phyloP scores from a whole-genome alignment of 2,888 invertebrate species.

The Parelbella ahira region DNA sequence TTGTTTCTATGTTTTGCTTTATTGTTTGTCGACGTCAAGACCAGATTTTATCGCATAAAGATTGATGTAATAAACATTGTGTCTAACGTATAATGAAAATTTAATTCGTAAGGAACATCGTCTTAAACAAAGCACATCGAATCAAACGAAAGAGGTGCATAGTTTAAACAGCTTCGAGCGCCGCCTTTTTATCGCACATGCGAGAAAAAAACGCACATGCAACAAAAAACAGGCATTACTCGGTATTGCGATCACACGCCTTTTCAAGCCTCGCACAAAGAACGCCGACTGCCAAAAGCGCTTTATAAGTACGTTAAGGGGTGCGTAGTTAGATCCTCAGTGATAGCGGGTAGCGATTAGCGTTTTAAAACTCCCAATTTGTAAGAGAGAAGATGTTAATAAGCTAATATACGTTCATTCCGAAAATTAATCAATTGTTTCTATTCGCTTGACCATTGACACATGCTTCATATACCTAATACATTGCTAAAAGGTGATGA shows the following conservation, averaged over 20 bases:
- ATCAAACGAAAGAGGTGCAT: conserved; percentile 28
- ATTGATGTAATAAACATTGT: conserved; percentile 17
- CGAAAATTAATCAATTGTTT: no score
- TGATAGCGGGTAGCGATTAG: conserved; percentile 34
- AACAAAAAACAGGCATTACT: conserved; percentile 58
- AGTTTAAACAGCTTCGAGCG: conserved; percentile 37
- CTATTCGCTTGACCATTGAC: no score
- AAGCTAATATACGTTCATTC: no score
- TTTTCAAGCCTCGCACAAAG: conserved; percentile 56
- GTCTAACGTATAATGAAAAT: no score
- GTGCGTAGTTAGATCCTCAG: conserved; percentile 32
- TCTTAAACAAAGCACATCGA: conserved; percentile 19
- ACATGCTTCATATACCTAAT: no score
- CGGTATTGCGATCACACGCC: conserved; percentile 53
- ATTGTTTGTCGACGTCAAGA: no score
- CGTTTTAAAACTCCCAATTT: no score
- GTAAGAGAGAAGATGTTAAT: no score
- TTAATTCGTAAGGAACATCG: no score
- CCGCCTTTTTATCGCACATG: conserved; percentile 60
- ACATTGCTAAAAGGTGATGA: no score
- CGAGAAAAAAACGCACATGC: conserved; percentile 55
- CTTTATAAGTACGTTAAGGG: conserved; percentile 44
- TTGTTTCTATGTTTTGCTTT: conserved; percentile 24
- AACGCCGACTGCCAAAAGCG: conserved; percentile 47
- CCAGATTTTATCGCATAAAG: no score